phyloP scores from a whole-genome alignment of 1,140 invertebrate genomes.

The Drosophila subobscura region DNA sequence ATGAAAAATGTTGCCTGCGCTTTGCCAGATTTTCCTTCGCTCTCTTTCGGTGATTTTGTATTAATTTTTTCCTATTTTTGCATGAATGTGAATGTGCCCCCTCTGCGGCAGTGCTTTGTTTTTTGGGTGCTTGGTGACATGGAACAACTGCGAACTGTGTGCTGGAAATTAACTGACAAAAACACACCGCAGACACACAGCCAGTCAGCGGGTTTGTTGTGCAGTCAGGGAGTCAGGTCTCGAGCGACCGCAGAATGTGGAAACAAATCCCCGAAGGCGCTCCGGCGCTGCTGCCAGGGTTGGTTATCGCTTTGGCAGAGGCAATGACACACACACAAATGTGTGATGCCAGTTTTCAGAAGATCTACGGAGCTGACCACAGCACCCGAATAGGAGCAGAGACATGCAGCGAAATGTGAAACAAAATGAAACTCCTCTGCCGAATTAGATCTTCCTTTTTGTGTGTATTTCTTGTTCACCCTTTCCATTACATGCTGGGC shows the following conservation, averaged over 20 bases:
- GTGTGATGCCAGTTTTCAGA: not conserved
- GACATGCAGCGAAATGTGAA: no score
- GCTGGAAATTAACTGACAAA: slow-evolving; percentile 16
- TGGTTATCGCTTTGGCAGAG: slow-evolving; percentile 30
- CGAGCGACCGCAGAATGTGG: slow-evolving; percentile 41
- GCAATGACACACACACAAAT: slow-evolving; percentile 10
- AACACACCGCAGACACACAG: not conserved
- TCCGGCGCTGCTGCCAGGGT: slow-evolving; percentile 33
- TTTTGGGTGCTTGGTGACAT: not conserved
- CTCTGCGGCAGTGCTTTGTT: not conserved
- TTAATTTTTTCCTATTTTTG: not conserved
- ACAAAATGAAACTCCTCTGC: no score
- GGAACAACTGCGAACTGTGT: not conserved
- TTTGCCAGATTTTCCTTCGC: not conserved
- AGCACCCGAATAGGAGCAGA: no score
- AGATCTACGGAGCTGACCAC: not conserved
- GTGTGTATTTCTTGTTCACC: no score
- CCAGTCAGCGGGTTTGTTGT: no score
- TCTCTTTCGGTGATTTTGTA: not conserved
- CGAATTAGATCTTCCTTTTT: no score
- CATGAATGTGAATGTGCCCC: not conserved
- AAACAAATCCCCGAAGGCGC: slow-evolving; percentile 44
- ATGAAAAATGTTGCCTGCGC: slow-evolving; percentile 25
- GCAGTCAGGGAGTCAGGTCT: slow-evolving; percentile 1
- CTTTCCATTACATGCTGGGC: no score